These are phyloP conservation scores for Myotis myotis DNA, from an alignment of 2,797 vertebrate species.

Conservation along the genomic window DNA sequence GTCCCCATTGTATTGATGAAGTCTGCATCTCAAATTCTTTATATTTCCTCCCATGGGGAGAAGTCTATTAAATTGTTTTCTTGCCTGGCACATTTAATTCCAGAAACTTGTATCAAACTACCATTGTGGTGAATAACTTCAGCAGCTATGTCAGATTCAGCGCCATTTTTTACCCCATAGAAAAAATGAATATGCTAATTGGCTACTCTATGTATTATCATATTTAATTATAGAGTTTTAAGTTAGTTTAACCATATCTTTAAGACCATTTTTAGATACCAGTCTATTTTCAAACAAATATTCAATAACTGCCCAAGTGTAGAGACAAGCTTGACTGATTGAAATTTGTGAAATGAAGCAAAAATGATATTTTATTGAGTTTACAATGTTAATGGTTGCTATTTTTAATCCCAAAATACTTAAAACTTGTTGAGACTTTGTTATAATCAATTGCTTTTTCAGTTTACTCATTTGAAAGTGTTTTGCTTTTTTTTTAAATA, in stretches of 20 bases:
- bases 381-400: conserved; percentile 23
- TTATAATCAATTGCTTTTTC: conserved; percentile 40
- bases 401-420: conserved; percentile 51
- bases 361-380: conserved; percentile 37
- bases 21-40: conserved; percentile 43
- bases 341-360: neutral
- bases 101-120: conserved; percentile 51
- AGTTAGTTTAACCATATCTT: conserved; percentile 43
- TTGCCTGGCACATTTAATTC: conserved; percentile 46
- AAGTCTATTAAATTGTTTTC: conserved; percentile 63
- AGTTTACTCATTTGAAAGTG: conserved; percentile 36
- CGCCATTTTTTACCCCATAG: conserved; percentile 27
- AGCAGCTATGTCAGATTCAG: conserved; percentile 52
- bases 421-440: conserved; percentile 17
- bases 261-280: conserved; percentile 15
- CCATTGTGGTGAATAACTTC: conserved; percentile 13
- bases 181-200: conserved; percentile 57
- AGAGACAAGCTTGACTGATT: neutral
- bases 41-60: conserved; percentile 23
- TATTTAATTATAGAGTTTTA: conserved; percentile 26
- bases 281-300: conserved; percentile 36
- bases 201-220: conserved; percentile 43
- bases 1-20: conserved; percentile 58
- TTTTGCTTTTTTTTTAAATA: conserved; percentile 30
- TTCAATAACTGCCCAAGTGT: neutral